Base-by-base conservation (phyloP, 2,888 invertebrate species). In the Molorchus minor region DNA sequence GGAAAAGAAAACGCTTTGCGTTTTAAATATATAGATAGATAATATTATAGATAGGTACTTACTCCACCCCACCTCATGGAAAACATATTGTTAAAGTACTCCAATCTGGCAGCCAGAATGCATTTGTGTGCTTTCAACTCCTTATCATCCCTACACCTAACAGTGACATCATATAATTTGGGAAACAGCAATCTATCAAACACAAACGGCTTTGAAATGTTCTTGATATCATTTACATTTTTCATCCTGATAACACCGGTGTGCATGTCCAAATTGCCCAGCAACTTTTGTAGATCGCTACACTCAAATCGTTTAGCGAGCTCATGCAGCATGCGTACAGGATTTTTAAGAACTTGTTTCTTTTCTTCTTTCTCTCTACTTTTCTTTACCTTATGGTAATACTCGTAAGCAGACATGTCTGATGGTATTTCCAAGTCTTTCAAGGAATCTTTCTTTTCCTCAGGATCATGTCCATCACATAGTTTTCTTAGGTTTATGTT, bases 61-160 rank as follows among this genome's bases (percentile, higher is more conserved):
- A 89, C 89, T 85, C 89, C 89, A 45, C 86, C 83, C 94, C 94
- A 94, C 38, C 89, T 86, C 71, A 88, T 86, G 72, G 88, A 86
- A 70, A 94, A 89, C 91, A 95, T 92, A 71, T 89, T 89, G 61
- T 87, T 86, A 77, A 95, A 95, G 79, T 94, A 95, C 65, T 94
- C 93, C n/a, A 92, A 81, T 25, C 93, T 81, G 0, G 92, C 89
- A 0, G 89, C 88, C 13, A 95, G 79, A n/a, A 95, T 82, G 75
- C 93, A 94, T 73, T 89, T 90, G 76, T 95, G 94, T 0, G 92
- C 93, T 0, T 83, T 78, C 16, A 92, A 77, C 38, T 68, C 67
- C 19, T 70, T 70, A 2, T 75, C 75, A 64, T 80, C 79, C 40
- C 75, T 75, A 62, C 79, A 77, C 54, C 72, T 73, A 8, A 83